phyloP scores from a whole-genome alignment of 2,113 vertebrate genomes.

The Python bivittatus region DNA sequence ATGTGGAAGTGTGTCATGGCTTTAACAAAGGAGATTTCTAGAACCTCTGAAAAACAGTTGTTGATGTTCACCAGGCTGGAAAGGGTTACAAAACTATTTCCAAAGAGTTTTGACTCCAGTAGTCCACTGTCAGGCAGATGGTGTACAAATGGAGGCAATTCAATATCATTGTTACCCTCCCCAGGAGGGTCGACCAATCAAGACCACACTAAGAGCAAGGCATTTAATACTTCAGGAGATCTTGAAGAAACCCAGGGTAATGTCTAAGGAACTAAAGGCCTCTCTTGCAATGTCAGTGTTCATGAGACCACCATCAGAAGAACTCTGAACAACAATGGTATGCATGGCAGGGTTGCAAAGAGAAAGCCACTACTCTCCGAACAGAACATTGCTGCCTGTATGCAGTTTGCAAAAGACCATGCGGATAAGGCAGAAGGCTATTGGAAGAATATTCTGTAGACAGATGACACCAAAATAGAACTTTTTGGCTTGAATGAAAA shows the following conservation, averaged over 20 bases:
- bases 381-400: not conserved
- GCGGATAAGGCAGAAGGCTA: not conserved
- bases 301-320: not conserved
- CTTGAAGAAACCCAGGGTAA: not conserved
- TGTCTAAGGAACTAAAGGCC: not conserved
- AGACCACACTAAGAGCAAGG: not conserved
- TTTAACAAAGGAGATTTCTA: not conserved
- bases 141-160: not conserved
- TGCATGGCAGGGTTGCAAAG: not conserved
- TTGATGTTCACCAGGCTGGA: not conserved
- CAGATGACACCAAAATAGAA: not conserved
- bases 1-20: not conserved
- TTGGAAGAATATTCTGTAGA: not conserved
- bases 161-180: not conserved
- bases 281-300: not conserved
- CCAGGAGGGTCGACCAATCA: not conserved
- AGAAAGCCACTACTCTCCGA: not conserved
- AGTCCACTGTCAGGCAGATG: not conserved
- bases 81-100: not conserved
- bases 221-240: not conserved
- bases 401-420: not conserved
- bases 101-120: not conserved
- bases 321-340: not conserved
- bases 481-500: not conserved
- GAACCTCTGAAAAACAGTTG: not conserved